phyloP scores from a whole-genome alignment of 2,888 invertebrate species.

The Dynastes maya region DNA sequence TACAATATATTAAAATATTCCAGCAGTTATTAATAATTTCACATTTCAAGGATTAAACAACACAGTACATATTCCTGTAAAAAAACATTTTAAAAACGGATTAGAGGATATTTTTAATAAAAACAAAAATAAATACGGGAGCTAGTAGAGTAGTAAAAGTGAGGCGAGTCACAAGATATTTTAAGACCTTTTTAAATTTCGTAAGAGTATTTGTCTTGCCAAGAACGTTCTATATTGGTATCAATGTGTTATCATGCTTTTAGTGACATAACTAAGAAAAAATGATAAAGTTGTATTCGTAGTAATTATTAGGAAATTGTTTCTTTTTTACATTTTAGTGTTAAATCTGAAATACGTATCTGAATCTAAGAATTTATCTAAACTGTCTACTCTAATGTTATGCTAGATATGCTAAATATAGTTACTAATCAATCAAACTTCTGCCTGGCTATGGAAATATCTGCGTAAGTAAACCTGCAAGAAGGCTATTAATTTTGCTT shows the following conservation, averaged over 20 bases:
- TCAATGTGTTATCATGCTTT: not conserved
- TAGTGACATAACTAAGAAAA: not conserved
- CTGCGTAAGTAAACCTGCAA: not conserved
- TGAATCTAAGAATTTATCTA: too few species aligned
- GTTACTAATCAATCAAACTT: slow-evolving; percentile 31
- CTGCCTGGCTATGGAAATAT: not conserved
- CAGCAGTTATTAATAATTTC: too few species aligned
- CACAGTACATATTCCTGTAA: too few species aligned
- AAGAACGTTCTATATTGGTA: not conserved
- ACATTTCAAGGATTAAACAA: too few species aligned
- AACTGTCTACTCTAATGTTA: too few species aligned
- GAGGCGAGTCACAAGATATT: slow-evolving; percentile 19
- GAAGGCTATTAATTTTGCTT: slow-evolving; percentile 25
- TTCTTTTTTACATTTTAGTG: too few species aligned
- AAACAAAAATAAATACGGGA: slow-evolving; percentile 3
- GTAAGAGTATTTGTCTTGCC: slow-evolving; percentile 4
- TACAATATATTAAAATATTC: too few species aligned
- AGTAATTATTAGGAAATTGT: not conserved
- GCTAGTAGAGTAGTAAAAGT: not conserved
- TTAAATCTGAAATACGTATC: too few species aligned
- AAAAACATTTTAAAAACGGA: too few species aligned
- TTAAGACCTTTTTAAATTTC: slow-evolving; percentile 10
- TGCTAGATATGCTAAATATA: not conserved
- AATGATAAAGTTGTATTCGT: not conserved
- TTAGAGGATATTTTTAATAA: slow-evolving; percentile 18